Conservation (phyloP, 2,797 vertebrate genomes). For the Xenopus petersii region DNA sequence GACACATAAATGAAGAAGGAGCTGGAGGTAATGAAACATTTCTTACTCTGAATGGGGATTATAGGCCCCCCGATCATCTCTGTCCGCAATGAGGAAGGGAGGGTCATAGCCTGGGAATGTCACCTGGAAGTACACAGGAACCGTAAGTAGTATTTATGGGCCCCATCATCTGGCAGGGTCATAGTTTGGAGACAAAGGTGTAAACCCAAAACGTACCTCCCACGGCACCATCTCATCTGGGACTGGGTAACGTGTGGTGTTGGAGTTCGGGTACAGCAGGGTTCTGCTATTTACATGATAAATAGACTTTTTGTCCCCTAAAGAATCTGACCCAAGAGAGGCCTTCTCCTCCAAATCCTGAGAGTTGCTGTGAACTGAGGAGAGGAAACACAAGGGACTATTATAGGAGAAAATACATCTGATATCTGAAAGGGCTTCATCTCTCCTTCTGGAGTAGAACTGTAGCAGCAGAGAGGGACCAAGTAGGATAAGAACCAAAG, state of each 20-base stretch:
- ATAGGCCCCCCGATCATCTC: slow-evolving; percentile 21
- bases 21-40: not conserved
- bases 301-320: not conserved
- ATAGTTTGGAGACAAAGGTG: no score
- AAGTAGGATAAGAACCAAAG: no score
- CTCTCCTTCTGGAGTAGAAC: no score
- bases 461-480: no score
- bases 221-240: slow-evolving; percentile 39
- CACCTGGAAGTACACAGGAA: slow-evolving; percentile 1
- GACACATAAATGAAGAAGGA: no score
- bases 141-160: no score
- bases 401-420: no score
- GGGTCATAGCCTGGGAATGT: slow-evolving; percentile 20
- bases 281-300: slow-evolving; percentile 30
- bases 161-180: no score
- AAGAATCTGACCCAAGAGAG: not conserved
- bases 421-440: no score
- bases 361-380: slow-evolving; percentile 15
- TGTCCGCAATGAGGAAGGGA: slow-evolving; percentile 16
- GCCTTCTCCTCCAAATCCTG: not conserved
- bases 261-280: slow-evolving; percentile 17
- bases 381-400: not conserved
- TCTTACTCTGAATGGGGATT: slow-evolving; percentile 28
- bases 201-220: slow-evolving; percentile 9
- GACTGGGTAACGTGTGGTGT: slow-evolving; percentile 4